Evolutionary conservation across 2,888 invertebrate genomes (phyloP), one percentile per base, ranked within the genome.

Genomic region (Mystacides longicornis): DNA sequence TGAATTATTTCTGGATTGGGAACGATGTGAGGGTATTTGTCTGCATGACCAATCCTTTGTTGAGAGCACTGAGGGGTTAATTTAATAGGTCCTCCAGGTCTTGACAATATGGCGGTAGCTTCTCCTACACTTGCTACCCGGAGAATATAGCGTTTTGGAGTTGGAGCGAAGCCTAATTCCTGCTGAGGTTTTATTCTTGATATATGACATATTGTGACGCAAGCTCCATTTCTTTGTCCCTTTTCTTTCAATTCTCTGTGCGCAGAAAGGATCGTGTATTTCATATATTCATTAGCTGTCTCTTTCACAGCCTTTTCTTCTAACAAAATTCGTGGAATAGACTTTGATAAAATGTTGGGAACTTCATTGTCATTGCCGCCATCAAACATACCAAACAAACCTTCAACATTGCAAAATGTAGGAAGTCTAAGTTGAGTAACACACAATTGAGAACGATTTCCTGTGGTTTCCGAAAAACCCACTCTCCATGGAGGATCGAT

Each of bases 391-490:
- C 90, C 91, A 66, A 91, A 87, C 0, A 92, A 74, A 0, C 87
- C 89, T 72, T 90, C 90, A 46, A 82, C 81, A 64, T 87, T 87
- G 67, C 88, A 89, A 69, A 89, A 89, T 1, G 85, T 81, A 14
- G 88, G 86, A 57, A 89, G 75, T 52, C 91, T 79, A 49, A 91
- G 79, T 72, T 91, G 91, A 0, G 86, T 82, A 54, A 90, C 83
- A 66, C 85, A 83, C n/a, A 91, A 69, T 64, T 86, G 84, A 61
- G 87, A 79, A 52, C 80, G 79, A 61, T 80, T 81, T 27, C 90
- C 90, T 0, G 90, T 83, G 11, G 90, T 87, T 74, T 92, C 92
- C 0, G 91, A 89, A 70, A 92, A 92, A 1, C 91, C 92, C 23
- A 89, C 79, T 47, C 79, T 80, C 92, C 92, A 92, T 2, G 88